Conservation (phyloP, 2,888 invertebrate species). For the Leptinotarsa haldemani region DNA sequence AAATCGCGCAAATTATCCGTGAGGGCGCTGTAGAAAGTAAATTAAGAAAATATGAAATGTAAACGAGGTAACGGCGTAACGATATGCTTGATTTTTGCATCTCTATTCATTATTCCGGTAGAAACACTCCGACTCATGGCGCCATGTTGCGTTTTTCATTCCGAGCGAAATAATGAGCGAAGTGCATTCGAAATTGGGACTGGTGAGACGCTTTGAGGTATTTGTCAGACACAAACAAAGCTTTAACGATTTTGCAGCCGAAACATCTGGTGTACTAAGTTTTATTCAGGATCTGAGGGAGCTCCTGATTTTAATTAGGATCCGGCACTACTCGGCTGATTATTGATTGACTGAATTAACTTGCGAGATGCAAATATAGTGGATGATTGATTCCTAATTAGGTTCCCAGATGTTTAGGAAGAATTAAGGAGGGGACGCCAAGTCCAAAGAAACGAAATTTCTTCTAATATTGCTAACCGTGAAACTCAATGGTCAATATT, state of each 20-base stretch:
- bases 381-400: too few species aligned
- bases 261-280: background rate
- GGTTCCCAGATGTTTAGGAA: too few species aligned
- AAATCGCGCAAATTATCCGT: conserved; percentile 23
- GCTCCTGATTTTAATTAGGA: background rate
- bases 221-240: conserved; percentile 9
- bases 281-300: background rate
- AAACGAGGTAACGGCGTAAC: conserved; percentile 50
- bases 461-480: too few species aligned
- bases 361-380: too few species aligned
- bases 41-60: conserved; percentile 48
- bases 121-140: conserved; percentile 12
- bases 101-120: conserved; percentile 48
- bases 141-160: background rate
- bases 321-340: background rate
- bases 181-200: conserved; percentile 3
- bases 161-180: conserved; percentile 4
- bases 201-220: conserved; percentile 1
- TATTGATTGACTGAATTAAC: background rate
- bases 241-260: background rate
- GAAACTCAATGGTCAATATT: too few species aligned
- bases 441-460: too few species aligned
- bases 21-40: conserved; percentile 34
- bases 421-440: too few species aligned
- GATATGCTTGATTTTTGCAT: conserved; percentile 51